Percentiles rank a stretch among this genome's conserved stretches.
These are phyloP conservation scores for Leptodactylus fuscus DNA, from an alignment of 2,113 vertebrate species.

Conservation along the genomic window DNA sequence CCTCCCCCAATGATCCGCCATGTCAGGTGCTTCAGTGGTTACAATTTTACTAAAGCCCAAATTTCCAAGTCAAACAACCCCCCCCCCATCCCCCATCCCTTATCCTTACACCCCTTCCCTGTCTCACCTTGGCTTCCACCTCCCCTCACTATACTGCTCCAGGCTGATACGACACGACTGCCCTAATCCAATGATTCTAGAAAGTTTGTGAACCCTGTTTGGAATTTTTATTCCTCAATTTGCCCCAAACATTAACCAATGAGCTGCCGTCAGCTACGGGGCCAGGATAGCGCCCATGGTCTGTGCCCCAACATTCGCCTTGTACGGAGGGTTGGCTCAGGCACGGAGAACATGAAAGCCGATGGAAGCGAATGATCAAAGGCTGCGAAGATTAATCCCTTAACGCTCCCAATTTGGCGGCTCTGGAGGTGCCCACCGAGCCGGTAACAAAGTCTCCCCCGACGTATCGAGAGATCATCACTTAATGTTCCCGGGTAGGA, in stretches of 20 bases:
- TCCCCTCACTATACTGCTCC: too few species aligned
- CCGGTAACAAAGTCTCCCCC: conserved; percentile 25
- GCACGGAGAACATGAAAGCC: background rate
- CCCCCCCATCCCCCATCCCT: background rate
- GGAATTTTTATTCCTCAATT: too few species aligned
- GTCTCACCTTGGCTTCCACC: background rate
- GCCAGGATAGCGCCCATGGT: background rate
- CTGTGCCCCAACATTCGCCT: background rate
- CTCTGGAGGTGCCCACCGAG: conserved; percentile 30
- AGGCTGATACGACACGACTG: too few species aligned
- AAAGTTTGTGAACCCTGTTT: background rate
- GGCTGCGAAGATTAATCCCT: conserved; percentile 29
- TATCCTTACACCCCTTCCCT: background rate
- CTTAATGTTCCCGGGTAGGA: conserved; percentile 39
- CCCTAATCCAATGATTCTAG: background rate
- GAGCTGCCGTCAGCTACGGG: too few species aligned
- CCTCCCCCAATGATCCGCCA: background rate
- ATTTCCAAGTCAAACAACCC: too few species aligned
- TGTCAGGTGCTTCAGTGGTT: background rate
- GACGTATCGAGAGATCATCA: conserved; percentile 29
- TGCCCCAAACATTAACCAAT: too few species aligned
- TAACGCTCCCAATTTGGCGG: conserved; percentile 35
- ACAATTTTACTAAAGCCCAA: background rate
- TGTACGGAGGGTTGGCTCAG: background rate
- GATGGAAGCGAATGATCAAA: conserved; percentile 14